Base-by-base conservation (phyloP, 1,140 invertebrate genomes). In the Bicyclus anynana region DNA sequence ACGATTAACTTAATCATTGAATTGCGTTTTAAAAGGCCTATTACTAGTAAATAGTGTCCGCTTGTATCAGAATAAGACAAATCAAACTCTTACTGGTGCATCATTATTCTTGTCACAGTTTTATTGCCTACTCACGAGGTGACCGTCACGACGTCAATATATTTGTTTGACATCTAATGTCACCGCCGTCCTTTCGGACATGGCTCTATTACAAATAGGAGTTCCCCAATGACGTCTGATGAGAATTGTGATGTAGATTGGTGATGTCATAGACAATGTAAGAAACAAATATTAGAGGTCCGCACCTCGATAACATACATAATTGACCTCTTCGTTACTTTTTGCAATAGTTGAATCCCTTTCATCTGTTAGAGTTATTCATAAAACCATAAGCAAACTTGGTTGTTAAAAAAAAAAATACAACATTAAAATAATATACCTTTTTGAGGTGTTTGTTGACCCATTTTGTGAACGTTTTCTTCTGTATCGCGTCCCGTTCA, bases 381-480 rank as follows among this genome's bases (percentile, higher is more conserved):
- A 33, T 56, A 16, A 56, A 40, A 59, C 54, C 40, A 63, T 62
- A 59, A 73, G 57, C 53, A 74, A 71, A 54, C 18, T 13, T 48
- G 27, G 16, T 40, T 44, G 42, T 13, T 5, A 46, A 35, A 33
- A 27, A 57, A 33, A 54, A 51, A 59, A 37, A 64, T 33, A 42
- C 21, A 18, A 37, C 38, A 46, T 6, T 35, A 9, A 27, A 0
- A 44, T 20, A 21, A 1, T 20, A 94, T 93, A 99, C 98, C 96
- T 99, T 99, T 91, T 97, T 96, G 75, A 99, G 93, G 92, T 99
- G 98, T 93, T 99, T 99, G 93, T 99, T 99, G 90, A 99, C 97
- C 98, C 98, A 99, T 95, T 99, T 99, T 72, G 98, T 99, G 90
- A 99, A 99, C 68, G 98, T 99, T 91, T 99, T 99, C 93, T 99